These are phyloP conservation scores for Lycaon pictus DNA, from an alignment of 2,113 vertebrate genomes.

Conservation along the genomic window DNA sequence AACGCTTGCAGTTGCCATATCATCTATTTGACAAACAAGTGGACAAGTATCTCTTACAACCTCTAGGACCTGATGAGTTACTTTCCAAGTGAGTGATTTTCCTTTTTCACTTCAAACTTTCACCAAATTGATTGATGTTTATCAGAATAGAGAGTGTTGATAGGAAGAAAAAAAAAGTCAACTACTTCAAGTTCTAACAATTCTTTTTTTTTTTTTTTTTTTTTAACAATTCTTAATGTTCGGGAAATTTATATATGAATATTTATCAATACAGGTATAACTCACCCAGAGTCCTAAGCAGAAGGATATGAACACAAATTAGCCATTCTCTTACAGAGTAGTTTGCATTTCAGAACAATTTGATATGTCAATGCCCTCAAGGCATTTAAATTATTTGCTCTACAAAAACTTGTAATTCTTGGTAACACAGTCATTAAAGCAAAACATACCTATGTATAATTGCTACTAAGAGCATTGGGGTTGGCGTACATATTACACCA, in stretches of 20 bases:
- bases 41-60: conserved; percentile 93
- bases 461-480: neutral
- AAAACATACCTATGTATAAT: neutral
- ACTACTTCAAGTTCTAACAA: neutral
- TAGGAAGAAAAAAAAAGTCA: neutral
- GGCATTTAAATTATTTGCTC: neutral
- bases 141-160: neutral
- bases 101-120: conserved; percentile 18
- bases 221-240: conserved; percentile 34
- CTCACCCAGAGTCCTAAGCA: neutral
- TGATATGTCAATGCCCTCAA: neutral
- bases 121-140: neutral
- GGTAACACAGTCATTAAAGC: neutral
- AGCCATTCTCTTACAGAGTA: conserved; percentile 18
- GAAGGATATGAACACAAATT: neutral
- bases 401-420: neutral
- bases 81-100: conserved; percentile 90
- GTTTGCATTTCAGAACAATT: conserved; percentile 35
- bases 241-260: neutral
- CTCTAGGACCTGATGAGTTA: conserved; percentile 89
- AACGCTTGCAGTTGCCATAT: conserved; percentile 85
- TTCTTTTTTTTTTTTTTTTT: too few relatives aligned
- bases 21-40: conserved; percentile 85
- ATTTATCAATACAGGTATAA: neutral
- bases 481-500: neutral